A percentile compares a stretch with the other conserved stretches of the same genome.
Conservation (phyloP, 1,140 invertebrate species). For the Aphidius gifuensis region DNA sequence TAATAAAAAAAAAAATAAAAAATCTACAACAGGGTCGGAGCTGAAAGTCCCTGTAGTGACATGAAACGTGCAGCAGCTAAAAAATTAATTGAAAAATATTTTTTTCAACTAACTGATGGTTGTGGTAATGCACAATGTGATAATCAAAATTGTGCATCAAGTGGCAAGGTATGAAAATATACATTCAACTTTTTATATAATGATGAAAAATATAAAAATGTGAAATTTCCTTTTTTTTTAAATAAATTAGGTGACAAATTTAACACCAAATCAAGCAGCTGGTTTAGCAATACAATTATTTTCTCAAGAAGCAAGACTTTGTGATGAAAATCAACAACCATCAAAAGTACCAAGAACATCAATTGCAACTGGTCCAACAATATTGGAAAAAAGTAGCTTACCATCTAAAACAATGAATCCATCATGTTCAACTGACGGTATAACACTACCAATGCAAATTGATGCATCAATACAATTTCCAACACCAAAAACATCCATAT, state of each 20-base stretch:
- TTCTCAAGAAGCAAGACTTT: conserved; percentile 77
- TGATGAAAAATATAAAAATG: background rate
- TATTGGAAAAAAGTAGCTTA: conserved; percentile 57
- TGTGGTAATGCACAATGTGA: conserved; percentile 82
- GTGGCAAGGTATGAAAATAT: conserved; percentile 65
- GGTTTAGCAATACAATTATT: conserved; percentile 83
- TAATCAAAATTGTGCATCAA: conserved; percentile 86
- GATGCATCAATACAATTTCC: conserved; percentile 15
- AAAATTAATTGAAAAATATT: conserved; percentile 87
- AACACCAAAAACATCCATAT: conserved; percentile 2
- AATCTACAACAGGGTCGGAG: conserved; percentile 43
- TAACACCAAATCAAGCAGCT: conserved; percentile 84
- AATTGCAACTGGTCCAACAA: conserved; percentile 52
- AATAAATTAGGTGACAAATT: conserved; percentile 61
- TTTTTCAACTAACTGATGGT: conserved; percentile 86
- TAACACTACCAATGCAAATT: background rate
- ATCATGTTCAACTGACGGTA: conserved; percentile 52
- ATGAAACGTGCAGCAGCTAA: conserved; percentile 87
- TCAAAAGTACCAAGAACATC: conserved; percentile 70
- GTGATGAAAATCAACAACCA: conserved; percentile 64
- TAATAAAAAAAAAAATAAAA: background rate
- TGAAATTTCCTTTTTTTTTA: background rate
- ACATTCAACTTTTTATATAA: no score
- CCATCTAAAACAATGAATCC: conserved; percentile 56
- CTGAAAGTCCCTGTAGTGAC: conserved; percentile 60